These are phyloP conservation scores for Scaptomyza montana DNA, from an alignment of 1,140 invertebrate genomes.

Conservation along the genomic window DNA sequence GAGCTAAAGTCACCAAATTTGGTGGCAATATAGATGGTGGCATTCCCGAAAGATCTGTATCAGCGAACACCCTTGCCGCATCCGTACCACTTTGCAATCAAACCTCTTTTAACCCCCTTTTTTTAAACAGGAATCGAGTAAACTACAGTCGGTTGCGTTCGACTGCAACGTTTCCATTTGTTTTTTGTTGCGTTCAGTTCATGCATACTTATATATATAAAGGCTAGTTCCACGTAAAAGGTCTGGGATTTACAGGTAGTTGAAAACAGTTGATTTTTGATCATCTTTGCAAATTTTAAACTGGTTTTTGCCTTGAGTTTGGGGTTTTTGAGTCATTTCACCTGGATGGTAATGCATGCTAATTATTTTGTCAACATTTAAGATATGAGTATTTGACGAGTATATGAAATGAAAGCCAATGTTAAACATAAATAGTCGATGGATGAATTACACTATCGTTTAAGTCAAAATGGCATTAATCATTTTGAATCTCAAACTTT, in stretches of 20 bases:
- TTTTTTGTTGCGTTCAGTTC: not conserved
- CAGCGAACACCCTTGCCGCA: too few relatives aligned
- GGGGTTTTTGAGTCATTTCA: slow-evolving; percentile 40
- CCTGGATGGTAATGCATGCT: slow-evolving; percentile 50
- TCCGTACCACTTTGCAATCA: too few relatives aligned
- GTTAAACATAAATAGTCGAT: not conserved
- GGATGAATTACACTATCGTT: slow-evolving; percentile 6
- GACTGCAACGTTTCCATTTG: too few relatives aligned
- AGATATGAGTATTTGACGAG: slow-evolving; percentile 33
- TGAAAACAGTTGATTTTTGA: slow-evolving; percentile 35
- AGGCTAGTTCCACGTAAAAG: not conserved
- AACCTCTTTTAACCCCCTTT: too few relatives aligned
- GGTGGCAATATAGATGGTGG: too few relatives aligned
- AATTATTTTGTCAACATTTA: slow-evolving; percentile 66
- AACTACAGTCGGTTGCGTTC: too few relatives aligned
- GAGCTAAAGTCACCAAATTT: too few relatives aligned
- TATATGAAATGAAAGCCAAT: slow-evolving; percentile 31
- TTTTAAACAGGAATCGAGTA: too few relatives aligned
- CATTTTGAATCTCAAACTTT: too few relatives aligned
- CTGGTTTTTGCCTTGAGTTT: slow-evolving; percentile 40
- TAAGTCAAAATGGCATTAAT: not conserved
- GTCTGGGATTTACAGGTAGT: slow-evolving; percentile 3
- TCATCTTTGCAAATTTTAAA: slow-evolving; percentile 31
- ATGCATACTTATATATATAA: not conserved
- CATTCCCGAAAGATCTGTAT: too few relatives aligned